Evolutionary conservation across 2,888 invertebrate species (phyloP).

Genomic region (Euplagia quadripunctaria): DNA sequence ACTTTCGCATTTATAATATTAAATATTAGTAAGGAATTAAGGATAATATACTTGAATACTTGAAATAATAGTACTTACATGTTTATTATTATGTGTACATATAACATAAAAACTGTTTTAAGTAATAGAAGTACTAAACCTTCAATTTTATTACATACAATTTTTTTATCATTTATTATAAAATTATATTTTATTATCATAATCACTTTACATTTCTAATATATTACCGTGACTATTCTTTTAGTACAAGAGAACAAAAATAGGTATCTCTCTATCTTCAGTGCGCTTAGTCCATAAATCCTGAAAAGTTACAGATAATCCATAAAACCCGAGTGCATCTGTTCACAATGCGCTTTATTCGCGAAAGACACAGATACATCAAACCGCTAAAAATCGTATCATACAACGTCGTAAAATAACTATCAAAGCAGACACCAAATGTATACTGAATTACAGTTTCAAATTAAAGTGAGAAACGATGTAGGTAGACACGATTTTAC

Average conservation of each 20-base stretch:
- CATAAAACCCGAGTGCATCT: constrained; percentile 50
- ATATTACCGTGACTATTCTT: not conserved
- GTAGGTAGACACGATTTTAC: constrained; percentile 56
- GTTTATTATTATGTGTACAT: not conserved
- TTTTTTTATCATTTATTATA: too few species aligned
- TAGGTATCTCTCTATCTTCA: constrained; percentile 41
- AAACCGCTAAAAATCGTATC: constrained; percentile 1
- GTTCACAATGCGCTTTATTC: constrained; percentile 48
- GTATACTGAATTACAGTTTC: constrained; percentile 25
- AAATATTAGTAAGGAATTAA: too few species aligned
- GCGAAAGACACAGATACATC: constrained; percentile 18
- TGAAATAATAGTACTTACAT: too few species aligned
- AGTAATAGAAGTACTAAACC: too few species aligned
- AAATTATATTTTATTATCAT: too few species aligned
- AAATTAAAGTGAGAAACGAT: constrained; percentile 37
- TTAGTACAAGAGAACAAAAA: not conserved
- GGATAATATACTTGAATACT: not conserved
- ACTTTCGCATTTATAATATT: too few species aligned
- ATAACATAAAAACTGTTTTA: not conserved
- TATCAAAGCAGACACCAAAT: constrained; percentile 9
- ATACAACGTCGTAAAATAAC: constrained; percentile 8
- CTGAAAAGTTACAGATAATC: constrained; percentile 52
- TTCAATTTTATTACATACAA: not conserved
- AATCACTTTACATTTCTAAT: not conserved
- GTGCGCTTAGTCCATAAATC: constrained; percentile 43